These are phyloP conservation scores for Oreortyx pictus DNA, from an alignment of 2,797 vertebrate genomes.

Conservation along the genomic window DNA sequence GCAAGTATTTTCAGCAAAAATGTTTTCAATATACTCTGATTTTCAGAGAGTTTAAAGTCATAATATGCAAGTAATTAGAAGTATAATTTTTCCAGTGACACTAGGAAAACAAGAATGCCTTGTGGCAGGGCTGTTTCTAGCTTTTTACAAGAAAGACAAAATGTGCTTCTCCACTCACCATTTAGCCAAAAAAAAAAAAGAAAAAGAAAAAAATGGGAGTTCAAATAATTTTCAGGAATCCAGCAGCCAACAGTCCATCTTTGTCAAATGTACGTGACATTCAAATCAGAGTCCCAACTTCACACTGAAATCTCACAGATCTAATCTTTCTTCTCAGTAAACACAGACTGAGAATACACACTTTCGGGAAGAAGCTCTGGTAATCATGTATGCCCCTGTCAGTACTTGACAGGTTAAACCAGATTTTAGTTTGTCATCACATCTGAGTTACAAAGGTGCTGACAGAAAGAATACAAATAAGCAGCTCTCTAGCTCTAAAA, in stretches of 20 bases:
- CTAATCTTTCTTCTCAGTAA: neutral
- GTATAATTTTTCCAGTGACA: neutral
- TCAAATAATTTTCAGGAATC: slow-evolving; percentile 32
- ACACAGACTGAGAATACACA: neutral
- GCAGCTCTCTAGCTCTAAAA: neutral
- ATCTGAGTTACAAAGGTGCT: neutral
- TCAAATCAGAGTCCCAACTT: neutral
- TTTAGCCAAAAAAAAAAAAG: neutral
- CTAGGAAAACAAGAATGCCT: neutral
- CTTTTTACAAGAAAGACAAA: slow-evolving; percentile 19
- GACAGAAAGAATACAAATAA: neutral
- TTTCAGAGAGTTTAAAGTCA: slow-evolving; percentile 3
- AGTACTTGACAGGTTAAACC: neutral
- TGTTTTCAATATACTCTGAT: neutral
- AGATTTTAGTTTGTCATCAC: neutral
- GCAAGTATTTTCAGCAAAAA: slow-evolving; percentile 2
- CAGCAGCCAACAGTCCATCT: slow-evolving; percentile 15
- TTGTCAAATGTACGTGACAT: slow-evolving; percentile 4
- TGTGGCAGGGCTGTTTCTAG: neutral
- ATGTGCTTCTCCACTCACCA: neutral
- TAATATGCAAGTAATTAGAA: slow-evolving; percentile 1
- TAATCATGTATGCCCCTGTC: neutral
- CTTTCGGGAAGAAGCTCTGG: neutral
- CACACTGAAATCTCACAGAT: neutral
- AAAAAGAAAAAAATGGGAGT: neutral